A percentile compares a stretch with the other conserved stretches of the same genome.
Conservation (phyloP, 1,140 invertebrate genomes). For the Tachypleus tridentatus region DNA sequence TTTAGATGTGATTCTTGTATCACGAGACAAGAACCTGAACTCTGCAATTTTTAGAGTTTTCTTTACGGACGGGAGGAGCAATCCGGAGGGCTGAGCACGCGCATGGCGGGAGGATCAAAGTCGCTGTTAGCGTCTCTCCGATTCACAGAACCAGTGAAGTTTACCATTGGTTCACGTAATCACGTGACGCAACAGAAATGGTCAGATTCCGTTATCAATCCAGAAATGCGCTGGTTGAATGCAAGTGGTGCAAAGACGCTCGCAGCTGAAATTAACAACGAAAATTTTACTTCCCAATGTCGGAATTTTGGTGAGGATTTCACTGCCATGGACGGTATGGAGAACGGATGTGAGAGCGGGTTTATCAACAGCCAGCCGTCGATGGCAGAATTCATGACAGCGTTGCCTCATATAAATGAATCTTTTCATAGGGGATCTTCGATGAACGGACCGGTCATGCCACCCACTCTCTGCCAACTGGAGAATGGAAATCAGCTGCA, state of each 20-base stretch:
- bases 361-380: conserved; percentile 85
- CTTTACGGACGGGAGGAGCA: no score
- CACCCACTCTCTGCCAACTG: conserved; percentile 16
- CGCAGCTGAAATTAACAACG: background rate
- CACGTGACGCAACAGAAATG: conserved; percentile 26
- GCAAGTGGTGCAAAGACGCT: background rate
- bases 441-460: conserved; percentile 35
- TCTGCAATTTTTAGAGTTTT: no score
- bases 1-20: no score
- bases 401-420: conserved; percentile 33
- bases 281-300: no score
- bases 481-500: conserved; percentile 8
- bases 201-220: conserved; percentile 26
- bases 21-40: no score
- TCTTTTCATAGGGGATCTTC: conserved; percentile 26
- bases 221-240: conserved; percentile 14
- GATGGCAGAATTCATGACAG: conserved; percentile 84
- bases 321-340: conserved; percentile 9
- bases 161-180: conserved; percentile 22
- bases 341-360: conserved; percentile 53
- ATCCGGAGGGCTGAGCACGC: no score
- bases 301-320: no score
- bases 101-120: conserved; percentile 14
- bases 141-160: conserved; percentile 1
- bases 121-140: conserved; percentile 13